Base-by-base conservation (phyloP, 92 coral and sea anemone species). In the Phenganax marumi region DNA sequence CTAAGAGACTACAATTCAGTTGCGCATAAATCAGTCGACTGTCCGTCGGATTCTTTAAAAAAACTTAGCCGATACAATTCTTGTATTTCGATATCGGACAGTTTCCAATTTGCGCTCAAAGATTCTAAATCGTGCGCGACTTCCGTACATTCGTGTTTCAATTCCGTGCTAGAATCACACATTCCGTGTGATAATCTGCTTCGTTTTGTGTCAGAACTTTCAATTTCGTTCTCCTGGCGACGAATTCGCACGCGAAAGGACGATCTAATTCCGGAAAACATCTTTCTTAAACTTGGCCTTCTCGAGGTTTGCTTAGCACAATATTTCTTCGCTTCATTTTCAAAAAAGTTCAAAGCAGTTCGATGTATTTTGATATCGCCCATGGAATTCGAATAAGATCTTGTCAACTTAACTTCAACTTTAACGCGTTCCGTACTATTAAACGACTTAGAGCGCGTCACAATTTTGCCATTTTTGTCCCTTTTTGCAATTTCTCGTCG, bases 1-100 rank as follows among this genome's bases (percentile, higher is more conserved):
- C 76, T 49, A 50, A 17, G 4, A 68, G 26, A 74, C 70, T 86
- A 91, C 16, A 93, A 91, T 48, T 93, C 97, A 1, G 97, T 93
- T 22, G 97, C 92, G 70, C 97, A 93, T 52, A 93, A 87, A 89
- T 93, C 97, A 10, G 97, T 93, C 7, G 93, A 90, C 77, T 90
- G 72, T 0, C 87, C 84, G 52, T 85, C 84, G 22, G 75, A 21
- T 46, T 78, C 83, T 61, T 78, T 78, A 46, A 78, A 61, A 63
- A 26, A 78, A 47, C 85, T 26, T 66, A 84, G 22, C 64, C 86
- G 73, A 60, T 83, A 60, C 25, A 85, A 64, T 78, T 85, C 76
- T 66, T 88, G 10, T 56, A 88, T 58, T 78, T 89, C 79, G 0
- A 25, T 43, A 57, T 88, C 86, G 22, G 90, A 81, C 4, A 79